A percentile compares a stretch with the other conserved stretches of the same genome.
Evolutionary conservation across 2,113 vertebrate genomes (phyloP).

Genomic region (Osmerus eperlanus): DNA sequence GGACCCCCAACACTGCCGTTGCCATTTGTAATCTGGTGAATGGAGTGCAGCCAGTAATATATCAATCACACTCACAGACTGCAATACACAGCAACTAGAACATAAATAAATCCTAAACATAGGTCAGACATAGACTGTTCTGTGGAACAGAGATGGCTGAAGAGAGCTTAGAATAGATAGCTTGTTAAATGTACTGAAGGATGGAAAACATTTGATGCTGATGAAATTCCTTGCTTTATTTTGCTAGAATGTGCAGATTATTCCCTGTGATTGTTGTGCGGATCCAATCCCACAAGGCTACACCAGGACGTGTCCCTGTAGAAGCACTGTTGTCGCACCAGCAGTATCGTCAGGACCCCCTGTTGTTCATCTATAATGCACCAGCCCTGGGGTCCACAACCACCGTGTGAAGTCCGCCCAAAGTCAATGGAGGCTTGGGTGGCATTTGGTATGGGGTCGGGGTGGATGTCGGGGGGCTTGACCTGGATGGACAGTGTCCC

Average conservation of each 20-base stretch:
- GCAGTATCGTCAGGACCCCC: neutral
- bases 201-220: constrained; percentile 5
- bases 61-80: constrained; percentile 41
- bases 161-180: neutral
- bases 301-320: neutral
- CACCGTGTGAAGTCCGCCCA: neutral
- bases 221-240: neutral
- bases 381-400: neutral
- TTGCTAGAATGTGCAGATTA: constrained; percentile 33
- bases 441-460: neutral
- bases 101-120: neutral
- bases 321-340: neutral
- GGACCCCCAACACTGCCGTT: constrained; percentile 47
- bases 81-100: constrained; percentile 10
- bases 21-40: constrained; percentile 54
- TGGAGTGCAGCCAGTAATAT: constrained; percentile 36
- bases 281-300: neutral
- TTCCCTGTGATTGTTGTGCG: neutral
- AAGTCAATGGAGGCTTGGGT: neutral
- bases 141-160: constrained; percentile 9
- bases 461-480: constrained; percentile 2
- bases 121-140: neutral
- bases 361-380: neutral
- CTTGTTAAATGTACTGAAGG: neutral
- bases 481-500: constrained; percentile 50